Conservation (phyloP, 2,113 vertebrate genomes). For the Rhinolophus sinicus region DNA sequence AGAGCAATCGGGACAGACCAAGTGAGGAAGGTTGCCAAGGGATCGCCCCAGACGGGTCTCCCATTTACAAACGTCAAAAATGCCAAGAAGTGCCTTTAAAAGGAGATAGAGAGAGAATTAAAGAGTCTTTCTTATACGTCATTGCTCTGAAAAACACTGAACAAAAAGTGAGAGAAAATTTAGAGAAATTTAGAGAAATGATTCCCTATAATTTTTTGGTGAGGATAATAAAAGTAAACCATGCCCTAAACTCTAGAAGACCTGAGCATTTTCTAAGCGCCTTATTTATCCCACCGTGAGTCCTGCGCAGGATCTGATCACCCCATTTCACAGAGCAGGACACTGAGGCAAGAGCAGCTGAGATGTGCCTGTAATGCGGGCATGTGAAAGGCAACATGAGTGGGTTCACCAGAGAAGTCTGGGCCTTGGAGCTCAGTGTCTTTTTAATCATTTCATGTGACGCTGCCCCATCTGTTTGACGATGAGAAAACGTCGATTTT, state of each 20-base stretch:
- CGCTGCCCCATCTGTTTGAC: too few species aligned
- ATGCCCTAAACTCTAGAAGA: not conserved
- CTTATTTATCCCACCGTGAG: too few species aligned
- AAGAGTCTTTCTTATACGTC: not conserved
- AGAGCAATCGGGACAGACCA: accelerated
- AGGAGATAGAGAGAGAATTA: too few species aligned
- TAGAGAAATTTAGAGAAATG: not conserved
- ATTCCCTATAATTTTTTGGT: not conserved
- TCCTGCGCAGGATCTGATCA: accelerated
- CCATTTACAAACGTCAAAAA: not conserved
- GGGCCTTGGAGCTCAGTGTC: not conserved
- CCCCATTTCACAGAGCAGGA: not conserved
- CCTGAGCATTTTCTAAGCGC: not conserved
- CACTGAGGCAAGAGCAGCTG: accelerated
- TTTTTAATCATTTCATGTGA: too few species aligned
- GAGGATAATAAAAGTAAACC: not conserved
- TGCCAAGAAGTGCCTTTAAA: not conserved
- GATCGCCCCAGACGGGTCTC: accelerated
- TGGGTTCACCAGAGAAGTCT: accelerated
- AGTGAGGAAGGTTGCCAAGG: not conserved
- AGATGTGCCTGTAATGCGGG: accelerated
- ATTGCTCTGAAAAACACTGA: not conserved
- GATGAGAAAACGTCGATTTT: too few species aligned
- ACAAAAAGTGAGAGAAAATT: not conserved
- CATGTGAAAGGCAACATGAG: accelerated